Percentiles rank a stretch among this genome's conserved stretches.
Conservation (phyloP, 2,113 vertebrate species). For the Heterochromis multidens region DNA sequence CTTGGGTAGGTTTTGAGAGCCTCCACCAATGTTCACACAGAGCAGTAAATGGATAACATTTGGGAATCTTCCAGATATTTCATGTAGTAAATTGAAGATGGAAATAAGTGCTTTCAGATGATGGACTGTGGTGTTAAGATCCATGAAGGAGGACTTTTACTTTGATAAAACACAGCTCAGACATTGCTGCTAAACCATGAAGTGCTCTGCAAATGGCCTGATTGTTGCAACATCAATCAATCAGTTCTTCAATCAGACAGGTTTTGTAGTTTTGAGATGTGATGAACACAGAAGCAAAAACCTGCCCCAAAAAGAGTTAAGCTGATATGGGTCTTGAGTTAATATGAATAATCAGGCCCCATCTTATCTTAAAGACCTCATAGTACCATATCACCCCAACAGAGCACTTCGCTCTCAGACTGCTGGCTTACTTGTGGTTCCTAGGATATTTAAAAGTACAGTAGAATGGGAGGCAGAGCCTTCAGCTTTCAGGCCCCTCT, state of each 20-base stretch:
- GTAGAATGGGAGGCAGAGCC: too few relatives aligned
- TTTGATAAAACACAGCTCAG: neutral
- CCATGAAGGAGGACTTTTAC: neutral
- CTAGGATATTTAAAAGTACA: too few relatives aligned
- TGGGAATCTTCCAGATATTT: neutral
- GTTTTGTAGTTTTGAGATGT: neutral
- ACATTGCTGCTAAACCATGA: accelerated
- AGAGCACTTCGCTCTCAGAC: too few relatives aligned
- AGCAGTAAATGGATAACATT: neutral
- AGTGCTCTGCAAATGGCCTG: neutral
- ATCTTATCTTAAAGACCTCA: too few relatives aligned
- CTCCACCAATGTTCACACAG: neutral
- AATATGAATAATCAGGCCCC: too few relatives aligned
- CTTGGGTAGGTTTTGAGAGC: neutral
- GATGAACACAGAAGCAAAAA: neutral
- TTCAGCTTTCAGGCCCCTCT: too few relatives aligned
- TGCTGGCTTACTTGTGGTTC: too few relatives aligned
- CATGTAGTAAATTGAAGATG: neutral
- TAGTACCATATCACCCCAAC: too few relatives aligned
- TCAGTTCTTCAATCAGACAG: neutral
- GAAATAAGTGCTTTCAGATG: neutral
- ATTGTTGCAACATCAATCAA: neutral
- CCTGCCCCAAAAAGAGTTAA: neutral
- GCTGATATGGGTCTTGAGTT: neutral
- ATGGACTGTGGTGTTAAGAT: neutral